Percentiles rank a stretch among this genome's conserved stretches.
These are phyloP conservation scores for Phragmatobia fuliginosa DNA, from an alignment of 2,888 invertebrate species.

Conservation along the genomic window DNA sequence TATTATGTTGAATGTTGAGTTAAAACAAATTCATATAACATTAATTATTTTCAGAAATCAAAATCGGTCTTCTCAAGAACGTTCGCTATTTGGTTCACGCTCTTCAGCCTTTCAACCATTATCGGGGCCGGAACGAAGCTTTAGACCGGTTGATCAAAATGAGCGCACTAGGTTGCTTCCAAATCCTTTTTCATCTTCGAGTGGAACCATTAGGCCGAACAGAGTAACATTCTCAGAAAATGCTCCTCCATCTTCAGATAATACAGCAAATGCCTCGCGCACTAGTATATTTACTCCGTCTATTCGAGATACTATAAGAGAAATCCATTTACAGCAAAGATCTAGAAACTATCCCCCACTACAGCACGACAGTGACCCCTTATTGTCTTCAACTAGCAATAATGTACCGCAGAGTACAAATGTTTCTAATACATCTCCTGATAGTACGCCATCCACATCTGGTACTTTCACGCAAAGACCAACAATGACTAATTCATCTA, in stretches of 20 bases:
- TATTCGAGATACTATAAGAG: no score
- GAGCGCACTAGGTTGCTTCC: constrained; percentile 73
- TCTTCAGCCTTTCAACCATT: constrained; percentile 80
- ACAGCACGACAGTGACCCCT: constrained; percentile 41
- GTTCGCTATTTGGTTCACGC: constrained; percentile 72
- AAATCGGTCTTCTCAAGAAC: constrained; percentile 60
- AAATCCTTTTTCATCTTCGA: constrained; percentile 76
- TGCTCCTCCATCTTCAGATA: constrained; percentile 43
- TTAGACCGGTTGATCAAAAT: constrained; percentile 66
- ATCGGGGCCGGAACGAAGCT: constrained; percentile 64
- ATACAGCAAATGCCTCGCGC: constrained; percentile 66
- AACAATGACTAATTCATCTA: constrained; percentile 67
- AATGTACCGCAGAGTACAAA: constrained; percentile 34
- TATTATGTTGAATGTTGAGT: neutral
- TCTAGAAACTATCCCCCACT: constrained; percentile 58
- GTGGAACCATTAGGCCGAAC: constrained; percentile 54
- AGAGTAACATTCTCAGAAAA: constrained; percentile 57
- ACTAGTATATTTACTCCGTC: constrained; percentile 77
- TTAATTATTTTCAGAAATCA: constrained; percentile 58
- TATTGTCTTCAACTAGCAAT: constrained; percentile 27
- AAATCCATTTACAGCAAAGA: no score
- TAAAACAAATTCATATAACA: neutral
- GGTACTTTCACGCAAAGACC: constrained; percentile 56
- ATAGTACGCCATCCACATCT: constrained; percentile 51
- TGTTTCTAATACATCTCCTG: constrained; percentile 41